A percentile compares a stretch with the other conserved stretches of the same genome.
Conservation (phyloP, 2,797 vertebrate genomes). For the Pitangus sulphuratus region DNA sequence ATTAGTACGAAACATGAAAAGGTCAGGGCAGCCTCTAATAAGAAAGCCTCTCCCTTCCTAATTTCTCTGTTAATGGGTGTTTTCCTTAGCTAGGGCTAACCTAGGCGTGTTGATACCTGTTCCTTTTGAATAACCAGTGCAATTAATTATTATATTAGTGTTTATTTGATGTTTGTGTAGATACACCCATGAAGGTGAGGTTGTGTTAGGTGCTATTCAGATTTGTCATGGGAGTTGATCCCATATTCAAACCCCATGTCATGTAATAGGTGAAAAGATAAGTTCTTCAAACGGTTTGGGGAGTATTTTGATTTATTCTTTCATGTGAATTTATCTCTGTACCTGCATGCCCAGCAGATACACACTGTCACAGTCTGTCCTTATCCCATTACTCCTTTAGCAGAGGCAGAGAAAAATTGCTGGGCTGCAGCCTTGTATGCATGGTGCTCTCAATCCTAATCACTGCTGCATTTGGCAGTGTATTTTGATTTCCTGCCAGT, state of each 20-base stretch:
- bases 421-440: not conserved
- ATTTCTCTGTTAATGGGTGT: constrained; percentile 21
- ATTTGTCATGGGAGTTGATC: not conserved
- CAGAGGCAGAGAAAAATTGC: not conserved
- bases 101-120: not conserved
- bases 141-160: constrained; percentile 32
- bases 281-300: not conserved
- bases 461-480: not conserved
- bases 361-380: not conserved
- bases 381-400: not conserved
- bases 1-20: constrained; percentile 6
- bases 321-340: not conserved
- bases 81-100: constrained; percentile 3
- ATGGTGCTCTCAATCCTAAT: fast-evolving
- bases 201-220: not conserved
- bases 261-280: not conserved
- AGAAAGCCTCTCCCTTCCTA: constrained; percentile 52
- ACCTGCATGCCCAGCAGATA: not conserved
- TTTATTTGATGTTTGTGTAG: constrained; percentile 28
- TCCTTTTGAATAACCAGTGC: constrained; percentile 5
- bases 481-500: not conserved
- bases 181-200: not conserved
- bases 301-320: not conserved
- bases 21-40: constrained; percentile 36
- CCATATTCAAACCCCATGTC: not conserved